These are phyloP conservation scores for Ischnus inquisitorius DNA, from an alignment of 2,888 invertebrate species.

Conservation along the genomic window DNA sequence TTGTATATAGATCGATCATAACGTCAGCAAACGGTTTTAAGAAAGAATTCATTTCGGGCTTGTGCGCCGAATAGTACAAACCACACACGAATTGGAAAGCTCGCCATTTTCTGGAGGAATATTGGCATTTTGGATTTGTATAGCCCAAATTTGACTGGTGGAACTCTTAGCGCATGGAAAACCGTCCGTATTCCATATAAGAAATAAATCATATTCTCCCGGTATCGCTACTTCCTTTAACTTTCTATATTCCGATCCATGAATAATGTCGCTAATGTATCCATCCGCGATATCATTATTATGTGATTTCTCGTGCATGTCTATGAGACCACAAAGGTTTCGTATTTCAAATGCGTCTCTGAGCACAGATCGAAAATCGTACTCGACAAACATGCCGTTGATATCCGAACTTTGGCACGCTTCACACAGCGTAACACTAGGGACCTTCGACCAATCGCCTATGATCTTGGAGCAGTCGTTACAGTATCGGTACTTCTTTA, in stretches of 20 bases:
- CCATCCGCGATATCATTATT: background rate
- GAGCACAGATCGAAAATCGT: conserved; percentile 23
- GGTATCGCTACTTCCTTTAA: conserved; percentile 15
- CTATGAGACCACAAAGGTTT: conserved; percentile 21
- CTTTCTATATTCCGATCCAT: conserved; percentile 23
- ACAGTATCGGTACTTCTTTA: conserved; percentile 38
- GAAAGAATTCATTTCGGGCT: conserved; percentile 53
- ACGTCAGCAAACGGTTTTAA: conserved; percentile 54
- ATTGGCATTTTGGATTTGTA: conserved; percentile 51
- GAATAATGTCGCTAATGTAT: conserved; percentile 32
- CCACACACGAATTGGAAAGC: conserved; percentile 38
- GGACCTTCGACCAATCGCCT: conserved; percentile 12
- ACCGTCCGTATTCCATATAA: conserved; percentile 45
- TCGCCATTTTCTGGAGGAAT: conserved; percentile 29
- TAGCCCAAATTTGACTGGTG: conserved; percentile 43
- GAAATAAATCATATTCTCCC: conserved; percentile 38
- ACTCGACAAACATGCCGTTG: conserved; percentile 24
- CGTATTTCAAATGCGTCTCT: conserved; percentile 37
- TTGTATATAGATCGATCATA: conserved; percentile 8
- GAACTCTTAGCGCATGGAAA: conserved; percentile 35
- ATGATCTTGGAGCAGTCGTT: conserved; percentile 33
- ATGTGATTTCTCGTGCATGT: background rate
- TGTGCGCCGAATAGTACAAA: conserved; percentile 40
- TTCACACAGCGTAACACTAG: background rate
- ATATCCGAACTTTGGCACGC: conserved; percentile 18